Percentiles rank a stretch among this genome's conserved stretches.
These are phyloP conservation scores for Carcinoscorpius rotundicauda DNA, from an alignment of 1,140 invertebrate species.

Conservation along the genomic window DNA sequence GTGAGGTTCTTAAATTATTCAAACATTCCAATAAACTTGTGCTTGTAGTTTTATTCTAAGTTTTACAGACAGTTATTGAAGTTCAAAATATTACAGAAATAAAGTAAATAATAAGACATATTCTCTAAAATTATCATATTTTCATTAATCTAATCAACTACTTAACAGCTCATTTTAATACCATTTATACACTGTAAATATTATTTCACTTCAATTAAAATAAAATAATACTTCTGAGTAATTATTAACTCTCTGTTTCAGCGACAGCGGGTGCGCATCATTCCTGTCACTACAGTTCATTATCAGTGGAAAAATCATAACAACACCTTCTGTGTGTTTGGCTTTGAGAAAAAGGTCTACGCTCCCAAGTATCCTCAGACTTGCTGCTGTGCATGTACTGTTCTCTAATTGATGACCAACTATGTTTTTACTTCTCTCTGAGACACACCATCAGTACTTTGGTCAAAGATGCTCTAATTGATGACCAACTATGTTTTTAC, in stretches of 20 bases:
- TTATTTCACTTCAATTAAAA: not conserved
- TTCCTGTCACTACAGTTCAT: constrained; percentile 30
- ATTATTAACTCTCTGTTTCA: not conserved
- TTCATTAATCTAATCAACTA: too few species aligned
- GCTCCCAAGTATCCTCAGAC: constrained; percentile 43
- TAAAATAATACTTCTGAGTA: not conserved
- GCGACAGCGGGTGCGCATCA: constrained; percentile 15
- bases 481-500: not conserved
- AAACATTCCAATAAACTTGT: too few species aligned
- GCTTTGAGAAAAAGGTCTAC: constrained; percentile 39
- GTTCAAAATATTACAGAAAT: too few species aligned
- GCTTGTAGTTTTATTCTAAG: too few species aligned
- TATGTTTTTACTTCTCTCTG: too few species aligned
- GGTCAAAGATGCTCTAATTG: constrained; percentile 13
- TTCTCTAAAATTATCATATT: too few species aligned
- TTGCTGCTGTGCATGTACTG: constrained; percentile 41
- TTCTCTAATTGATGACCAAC: constrained; percentile 25
- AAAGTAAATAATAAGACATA: too few species aligned
- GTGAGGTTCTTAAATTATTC: too few species aligned
- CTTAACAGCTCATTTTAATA: not conserved
- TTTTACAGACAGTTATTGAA: too few species aligned
- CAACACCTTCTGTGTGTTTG: constrained; percentile 40
- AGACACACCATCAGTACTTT: too few species aligned
- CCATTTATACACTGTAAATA: not conserved
- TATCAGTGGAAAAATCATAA: constrained; percentile 37